Evolutionary conservation across 2,113 vertebrate genomes (phyloP).

Genomic region (Nannobrachium achirus): DNA sequence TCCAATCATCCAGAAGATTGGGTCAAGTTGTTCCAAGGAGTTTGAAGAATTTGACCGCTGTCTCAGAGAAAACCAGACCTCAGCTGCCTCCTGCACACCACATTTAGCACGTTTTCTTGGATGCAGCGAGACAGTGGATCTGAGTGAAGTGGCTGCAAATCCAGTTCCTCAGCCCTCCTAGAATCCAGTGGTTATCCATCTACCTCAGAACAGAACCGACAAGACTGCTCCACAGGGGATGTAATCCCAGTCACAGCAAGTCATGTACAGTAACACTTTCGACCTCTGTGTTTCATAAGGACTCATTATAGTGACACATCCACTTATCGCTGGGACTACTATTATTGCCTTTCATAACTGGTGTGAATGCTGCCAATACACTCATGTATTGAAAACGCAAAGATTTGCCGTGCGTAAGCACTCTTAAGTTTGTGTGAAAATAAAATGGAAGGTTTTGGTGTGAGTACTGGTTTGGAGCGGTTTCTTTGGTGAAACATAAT

Average conservation of each 20-base stretch:
- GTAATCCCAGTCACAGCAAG: neutral
- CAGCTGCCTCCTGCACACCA: slow-evolving; percentile 79
- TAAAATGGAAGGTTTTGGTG: slow-evolving; percentile 14
- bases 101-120: slow-evolving; percentile 84
- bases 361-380: too few relatives aligned
- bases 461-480: slow-evolving; percentile 8
- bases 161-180: slow-evolving; percentile 64
- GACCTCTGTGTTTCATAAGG: slow-evolving; percentile 13
- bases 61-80: slow-evolving; percentile 82
- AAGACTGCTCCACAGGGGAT: slow-evolving; percentile 1
- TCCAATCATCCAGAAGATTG: slow-evolving; percentile 90
- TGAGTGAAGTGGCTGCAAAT: slow-evolving; percentile 58
- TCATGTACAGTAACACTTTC: slow-evolving; percentile 6
- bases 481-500: slow-evolving; percentile 25
- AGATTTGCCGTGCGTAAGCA: neutral
- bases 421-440: slow-evolving; percentile 21
- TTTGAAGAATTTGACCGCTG: slow-evolving; percentile 89
- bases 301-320: neutral
- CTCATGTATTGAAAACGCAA: neutral
- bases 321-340: neutral
- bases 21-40: slow-evolving; percentile 81
- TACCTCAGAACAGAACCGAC: neutral
- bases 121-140: slow-evolving; percentile 87
- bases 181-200: slow-evolving; percentile 11
- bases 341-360: too few relatives aligned